A percentile compares a stretch with the other conserved stretches of the same genome.
These are phyloP conservation scores for Grammomys surdaster DNA, from an alignment of 2,113 vertebrate species.

Conservation along the genomic window DNA sequence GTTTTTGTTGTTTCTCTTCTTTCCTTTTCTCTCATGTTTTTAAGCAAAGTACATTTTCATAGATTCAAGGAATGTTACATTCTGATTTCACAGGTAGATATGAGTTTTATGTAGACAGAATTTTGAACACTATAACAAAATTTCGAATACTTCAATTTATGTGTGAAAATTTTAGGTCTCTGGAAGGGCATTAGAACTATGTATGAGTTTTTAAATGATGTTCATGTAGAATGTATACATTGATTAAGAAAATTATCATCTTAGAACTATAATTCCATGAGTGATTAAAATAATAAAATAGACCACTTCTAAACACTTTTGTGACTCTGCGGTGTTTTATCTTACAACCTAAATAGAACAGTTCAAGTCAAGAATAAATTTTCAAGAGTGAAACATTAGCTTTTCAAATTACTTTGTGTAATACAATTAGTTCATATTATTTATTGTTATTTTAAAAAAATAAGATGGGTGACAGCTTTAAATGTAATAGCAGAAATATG, in stretches of 20 bases:
- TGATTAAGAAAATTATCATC: background rate
- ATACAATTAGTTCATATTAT: background rate
- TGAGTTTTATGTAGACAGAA: background rate
- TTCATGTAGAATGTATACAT: background rate
- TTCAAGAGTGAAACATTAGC: background rate
- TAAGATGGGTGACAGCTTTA: background rate
- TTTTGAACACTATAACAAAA: background rate
- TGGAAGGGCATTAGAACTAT: background rate
- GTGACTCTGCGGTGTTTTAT: background rate
- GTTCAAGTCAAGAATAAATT: background rate
- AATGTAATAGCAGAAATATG: background rate
- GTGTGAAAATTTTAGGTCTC: background rate
- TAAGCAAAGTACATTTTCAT: background rate
- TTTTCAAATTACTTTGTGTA: background rate
- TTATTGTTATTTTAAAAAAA: background rate
- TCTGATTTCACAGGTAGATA: background rate
- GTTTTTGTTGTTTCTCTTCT: background rate
- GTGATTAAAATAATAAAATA: background rate
- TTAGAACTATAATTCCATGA: background rate
- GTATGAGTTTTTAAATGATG: background rate
- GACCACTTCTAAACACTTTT: background rate
- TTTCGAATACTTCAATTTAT: background rate
- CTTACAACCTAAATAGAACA: background rate
- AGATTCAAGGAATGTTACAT: background rate
- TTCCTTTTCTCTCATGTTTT: background rate